Conservation (phyloP, 2,113 vertebrate species). For the Sylvia atricapilla region DNA sequence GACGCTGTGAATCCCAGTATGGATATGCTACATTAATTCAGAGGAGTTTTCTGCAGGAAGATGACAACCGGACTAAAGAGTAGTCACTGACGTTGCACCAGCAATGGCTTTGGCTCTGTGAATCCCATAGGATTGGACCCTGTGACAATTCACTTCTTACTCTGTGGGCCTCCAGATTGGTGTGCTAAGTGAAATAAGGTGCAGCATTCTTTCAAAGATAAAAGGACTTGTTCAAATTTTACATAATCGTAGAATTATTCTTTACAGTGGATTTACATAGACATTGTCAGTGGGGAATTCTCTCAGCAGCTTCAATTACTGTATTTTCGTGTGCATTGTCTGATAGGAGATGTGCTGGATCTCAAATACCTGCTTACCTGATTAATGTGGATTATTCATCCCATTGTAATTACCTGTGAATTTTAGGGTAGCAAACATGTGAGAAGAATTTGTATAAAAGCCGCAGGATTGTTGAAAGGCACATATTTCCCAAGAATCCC, state of each 20-base stretch:
- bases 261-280: constrained; percentile 65
- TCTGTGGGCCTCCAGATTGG: constrained; percentile 20
- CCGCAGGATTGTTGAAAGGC: constrained; percentile 63
- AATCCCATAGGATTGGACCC: neutral
- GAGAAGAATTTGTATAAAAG: constrained; percentile 69
- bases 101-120: neutral
- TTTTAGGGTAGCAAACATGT: constrained; percentile 70
- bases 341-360: constrained; percentile 65
- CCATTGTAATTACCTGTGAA: constrained; percentile 70
- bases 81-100: rapidly evolving
- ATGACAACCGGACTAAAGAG: neutral
- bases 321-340: constrained; percentile 62
- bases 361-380: constrained; percentile 69
- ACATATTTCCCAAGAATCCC: constrained; percentile 66
- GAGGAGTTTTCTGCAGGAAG: neutral
- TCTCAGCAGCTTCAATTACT: constrained; percentile 64
- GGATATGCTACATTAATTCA: neutral
- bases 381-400: constrained; percentile 70
- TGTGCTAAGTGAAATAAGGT: constrained; percentile 36
- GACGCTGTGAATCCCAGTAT: neutral
- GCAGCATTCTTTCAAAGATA: constrained; percentile 61
- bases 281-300: constrained; percentile 61
- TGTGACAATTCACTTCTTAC: neutral
- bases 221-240: constrained; percentile 63
- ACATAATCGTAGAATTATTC: constrained; percentile 67